A percentile compares a stretch with the other conserved stretches of the same genome.
phyloP scores from a whole-genome alignment of 1,140 invertebrate species.

The Calephelis virginiensis region DNA sequence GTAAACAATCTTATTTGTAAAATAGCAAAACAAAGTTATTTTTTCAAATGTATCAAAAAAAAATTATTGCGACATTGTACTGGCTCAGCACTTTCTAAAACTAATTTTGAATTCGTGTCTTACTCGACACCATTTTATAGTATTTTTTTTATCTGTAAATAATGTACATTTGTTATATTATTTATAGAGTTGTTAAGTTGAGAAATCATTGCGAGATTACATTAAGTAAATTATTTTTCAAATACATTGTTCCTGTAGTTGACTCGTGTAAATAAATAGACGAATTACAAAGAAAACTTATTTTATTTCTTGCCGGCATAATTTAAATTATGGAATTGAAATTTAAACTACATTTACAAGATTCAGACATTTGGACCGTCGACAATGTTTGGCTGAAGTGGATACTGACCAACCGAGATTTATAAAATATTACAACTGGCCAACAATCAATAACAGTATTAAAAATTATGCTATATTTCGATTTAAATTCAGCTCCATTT shows the following conservation, averaged over 20 bases:
- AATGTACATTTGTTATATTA: constrained; percentile 67
- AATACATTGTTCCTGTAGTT: constrained; percentile 40
- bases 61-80: too few species aligned
- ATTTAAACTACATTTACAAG: constrained; percentile 64
- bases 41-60: too few species aligned
- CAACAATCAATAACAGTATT: constrained; percentile 6
- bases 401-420: constrained; percentile 12
- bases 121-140: constrained; percentile 23
- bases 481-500: too few species aligned
- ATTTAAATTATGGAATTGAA: constrained; percentile 67
- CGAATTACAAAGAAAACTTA: constrained; percentile 58
- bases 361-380: constrained; percentile 62
- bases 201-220: constrained; percentile 31
- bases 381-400: constrained; percentile 23
- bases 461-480: too few species aligned
- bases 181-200: constrained; percentile 41
- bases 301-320: constrained; percentile 52
- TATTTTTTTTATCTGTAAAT: constrained; percentile 64
- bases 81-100: too few species aligned
- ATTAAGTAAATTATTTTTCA: constrained; percentile 41
- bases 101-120: too few species aligned
- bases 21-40: too few species aligned
- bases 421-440: neutral
- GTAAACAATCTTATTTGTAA: too few species aligned
- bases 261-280: constrained; percentile 53